phyloP scores from a whole-genome alignment of 1,140 invertebrate species.

The Schlechtendalia chinensis region DNA sequence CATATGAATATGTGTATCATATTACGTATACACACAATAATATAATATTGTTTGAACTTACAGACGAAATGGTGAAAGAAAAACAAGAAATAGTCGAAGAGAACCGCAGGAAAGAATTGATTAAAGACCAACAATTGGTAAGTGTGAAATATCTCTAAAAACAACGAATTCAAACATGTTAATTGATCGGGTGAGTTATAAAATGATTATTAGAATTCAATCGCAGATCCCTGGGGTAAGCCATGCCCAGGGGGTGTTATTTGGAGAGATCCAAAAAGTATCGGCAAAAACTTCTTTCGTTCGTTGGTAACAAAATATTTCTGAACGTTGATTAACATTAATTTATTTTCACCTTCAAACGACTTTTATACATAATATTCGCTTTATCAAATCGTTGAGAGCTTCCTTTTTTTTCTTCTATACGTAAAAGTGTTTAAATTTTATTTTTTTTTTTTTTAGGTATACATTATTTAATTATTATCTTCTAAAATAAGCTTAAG shows the following conservation, averaged over 20 bases:
- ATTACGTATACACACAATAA: not conserved
- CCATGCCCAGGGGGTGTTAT: constrained; percentile 64
- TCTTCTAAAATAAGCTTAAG: constrained; percentile 8
- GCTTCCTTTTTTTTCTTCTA: not conserved
- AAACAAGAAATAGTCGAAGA: constrained; percentile 47
- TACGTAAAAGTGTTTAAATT: not conserved
- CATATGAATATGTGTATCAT: too few species aligned
- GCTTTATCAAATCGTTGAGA: constrained; percentile 3
- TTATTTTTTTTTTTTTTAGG: not conserved
- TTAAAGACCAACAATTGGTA: constrained; percentile 45
- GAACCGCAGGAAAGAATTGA: constrained; percentile 26
- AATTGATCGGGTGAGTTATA: constrained; percentile 33
- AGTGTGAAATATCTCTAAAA: not conserved
- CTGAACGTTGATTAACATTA: constrained; percentile 26
- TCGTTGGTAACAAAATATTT: constrained; percentile 61
- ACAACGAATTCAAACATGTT: not conserved
- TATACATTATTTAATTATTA: not conserved
- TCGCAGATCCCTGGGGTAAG: constrained; percentile 62
- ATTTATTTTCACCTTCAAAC: constrained; percentile 10
- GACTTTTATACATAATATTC: not conserved
- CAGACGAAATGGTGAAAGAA: constrained; percentile 45
- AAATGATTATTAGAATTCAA: constrained; percentile 46
- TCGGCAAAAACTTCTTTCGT: constrained; percentile 66
- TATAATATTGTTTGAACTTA: not conserved
- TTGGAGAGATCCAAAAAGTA: constrained; percentile 65